Evolutionary conservation across 1,140 invertebrate species (phyloP), one percentile per base, ranked within the genome.

Genomic region (Bombyx mandarina): DNA sequence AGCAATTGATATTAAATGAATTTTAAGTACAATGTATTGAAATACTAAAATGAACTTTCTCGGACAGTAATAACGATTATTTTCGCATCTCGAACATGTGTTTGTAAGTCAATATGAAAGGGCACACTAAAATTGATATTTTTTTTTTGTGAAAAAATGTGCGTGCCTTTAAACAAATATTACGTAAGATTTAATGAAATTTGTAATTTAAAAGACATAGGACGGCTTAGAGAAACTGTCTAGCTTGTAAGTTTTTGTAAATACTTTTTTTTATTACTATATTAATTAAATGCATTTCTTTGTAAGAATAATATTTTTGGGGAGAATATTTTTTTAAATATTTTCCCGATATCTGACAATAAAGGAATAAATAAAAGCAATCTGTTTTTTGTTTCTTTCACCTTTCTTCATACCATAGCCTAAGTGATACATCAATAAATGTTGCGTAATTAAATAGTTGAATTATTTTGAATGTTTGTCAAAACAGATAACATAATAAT

Each of bases 201-300:
- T 75, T 82, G 81, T 82, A 81, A 79, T 73, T 75, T 76, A 70
- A 82, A 75, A 60, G 60, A 58, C 63, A 54, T 77, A 80, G 48
- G 42, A 35, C 26, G 26, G 69, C 67, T 68, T 73, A 73, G 63
- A 69, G 48, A 58, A 52, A 58, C 49, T 61, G 59, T 61, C 57
- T 62, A 58, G 47, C 43, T 60, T 58, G 18, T 56, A 58, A 58
- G 61, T 49, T n/a, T 45, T 35, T 56, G 54, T 56, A 56, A 56
- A 56, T 56, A 56, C 54, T 67, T 84, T 81, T 76, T 85, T 82
- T 80, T 35, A 35, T 35, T 61, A 77, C 79, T 78, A 81, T 80
- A 75, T 74, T 77, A 77, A 82, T 82, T 71, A 79, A 85, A 82
- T 82, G 82, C 82, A 85, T 85, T 82, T 85, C 73, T 80, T 77